These are phyloP conservation scores for Esox niger DNA, from an alignment of 2,113 vertebrate genomes.

Conservation along the genomic window DNA sequence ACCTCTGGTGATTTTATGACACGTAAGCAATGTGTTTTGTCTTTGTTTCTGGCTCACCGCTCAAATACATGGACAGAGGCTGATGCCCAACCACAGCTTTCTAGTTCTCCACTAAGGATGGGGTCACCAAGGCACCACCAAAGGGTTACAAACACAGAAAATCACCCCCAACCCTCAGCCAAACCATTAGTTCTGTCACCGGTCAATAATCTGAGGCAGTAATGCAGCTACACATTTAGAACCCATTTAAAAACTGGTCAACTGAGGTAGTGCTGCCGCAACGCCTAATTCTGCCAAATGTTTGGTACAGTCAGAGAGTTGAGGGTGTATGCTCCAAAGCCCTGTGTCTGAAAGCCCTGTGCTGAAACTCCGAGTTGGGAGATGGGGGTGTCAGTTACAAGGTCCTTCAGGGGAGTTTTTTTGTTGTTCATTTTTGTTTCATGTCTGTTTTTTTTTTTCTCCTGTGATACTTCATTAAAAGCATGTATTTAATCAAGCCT, in stretches of 20 bases:
- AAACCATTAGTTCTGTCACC: not conserved
- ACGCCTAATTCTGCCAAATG: not conserved
- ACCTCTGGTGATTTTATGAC: slow-evolving; percentile 64
- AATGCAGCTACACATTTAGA: not conserved
- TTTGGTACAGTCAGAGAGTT: not conserved
- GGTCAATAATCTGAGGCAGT: not conserved
- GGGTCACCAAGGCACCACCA: too few relatives aligned
- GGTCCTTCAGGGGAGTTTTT: not conserved
- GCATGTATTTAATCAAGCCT: slow-evolving; percentile 41
- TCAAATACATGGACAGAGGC: slow-evolving; percentile 67
- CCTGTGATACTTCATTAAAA: slow-evolving; percentile 42
- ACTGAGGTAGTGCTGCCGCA: not conserved
- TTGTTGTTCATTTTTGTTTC: slow-evolving; percentile 29
- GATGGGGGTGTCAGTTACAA: not conserved
- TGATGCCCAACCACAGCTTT: slow-evolving; percentile 2
- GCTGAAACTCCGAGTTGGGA: not conserved
- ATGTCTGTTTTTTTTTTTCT: slow-evolving; percentile 28
- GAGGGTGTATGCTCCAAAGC: not conserved
- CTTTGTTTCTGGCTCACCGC: slow-evolving; percentile 55
- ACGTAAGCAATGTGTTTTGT: slow-evolving; percentile 57
- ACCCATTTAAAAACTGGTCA: not conserved
- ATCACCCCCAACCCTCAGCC: not conserved
- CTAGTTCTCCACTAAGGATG: too few relatives aligned
- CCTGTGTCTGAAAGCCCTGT: slow-evolving; percentile 1
- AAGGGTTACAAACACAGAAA: not conserved